Evolutionary conservation across 1,140 invertebrate genomes (phyloP).

Genomic region (Dysdera silvatica): DNA sequence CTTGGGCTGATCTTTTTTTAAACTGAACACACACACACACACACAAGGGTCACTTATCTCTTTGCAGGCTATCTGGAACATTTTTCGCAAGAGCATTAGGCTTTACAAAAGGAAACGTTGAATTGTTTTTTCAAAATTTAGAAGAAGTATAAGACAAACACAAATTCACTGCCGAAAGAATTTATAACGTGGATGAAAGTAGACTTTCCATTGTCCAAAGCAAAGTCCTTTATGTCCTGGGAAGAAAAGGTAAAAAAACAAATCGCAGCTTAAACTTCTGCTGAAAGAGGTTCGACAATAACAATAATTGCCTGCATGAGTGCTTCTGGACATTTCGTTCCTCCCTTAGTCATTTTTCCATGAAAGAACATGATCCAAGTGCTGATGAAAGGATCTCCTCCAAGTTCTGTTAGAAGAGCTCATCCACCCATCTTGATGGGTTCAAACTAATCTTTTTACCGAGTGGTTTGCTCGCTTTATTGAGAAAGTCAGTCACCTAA

Average conservation of each 20-base stretch:
- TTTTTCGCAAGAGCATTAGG: constrained; percentile 1
- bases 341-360: constrained; percentile 7
- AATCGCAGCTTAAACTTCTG: constrained; percentile 1
- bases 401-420: constrained; percentile 7
- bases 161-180: constrained; percentile 11
- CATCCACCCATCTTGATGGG: constrained; percentile 9
- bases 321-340: constrained; percentile 8
- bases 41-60: not conserved
- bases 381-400: not conserved
- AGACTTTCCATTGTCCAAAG: constrained; percentile 25
- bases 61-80: not conserved
- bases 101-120: constrained; percentile 13
- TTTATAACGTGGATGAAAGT: constrained; percentile 31
- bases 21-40: too few relatives aligned
- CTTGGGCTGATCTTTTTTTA: not conserved
- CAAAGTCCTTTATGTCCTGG: constrained; percentile 10
- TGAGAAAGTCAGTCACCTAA: constrained; percentile 20
- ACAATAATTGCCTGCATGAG: constrained; percentile 18
- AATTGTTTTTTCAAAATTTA: constrained; percentile 19
- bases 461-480: constrained; percentile 41
- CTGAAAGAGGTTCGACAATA: not conserved
- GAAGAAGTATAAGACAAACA: not conserved
- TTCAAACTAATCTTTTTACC: constrained; percentile 39
- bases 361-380: not conserved
- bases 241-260: constrained; percentile 15